Base-by-base conservation (phyloP, 2,797 vertebrate species). In the Esox masquinongy region DNA sequence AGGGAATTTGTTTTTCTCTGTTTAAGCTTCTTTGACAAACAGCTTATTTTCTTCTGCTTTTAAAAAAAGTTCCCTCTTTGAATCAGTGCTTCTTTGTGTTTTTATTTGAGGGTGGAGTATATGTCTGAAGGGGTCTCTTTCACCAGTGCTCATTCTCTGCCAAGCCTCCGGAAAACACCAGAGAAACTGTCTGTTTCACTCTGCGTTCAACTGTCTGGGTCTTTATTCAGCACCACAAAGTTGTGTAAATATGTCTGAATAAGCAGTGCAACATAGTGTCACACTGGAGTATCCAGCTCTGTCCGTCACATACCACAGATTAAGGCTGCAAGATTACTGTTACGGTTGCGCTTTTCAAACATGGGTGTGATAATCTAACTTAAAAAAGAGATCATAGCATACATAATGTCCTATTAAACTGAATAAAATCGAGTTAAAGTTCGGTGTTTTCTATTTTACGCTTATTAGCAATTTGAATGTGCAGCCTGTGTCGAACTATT, bases 21-120 rank as follows among this genome's bases (percentile, higher is more conserved):
- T 88, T 79, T 83, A 76, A 59, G 85, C 86, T 88, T 87, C 84
- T 87, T 88, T 59, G 68, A 83, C n/a, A 87, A 91, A 83, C 74
- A 85, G 80, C 82, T 80, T 84, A 77, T 88, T 90, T 87, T 90
- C 78, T 89, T 91, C 84, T 88, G 84, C 82, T 83, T 91, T 91
- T 90, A 81, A 84, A 85, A 88, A 83, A 83, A 84, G 53, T 83
- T 80, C 73, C 80, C 81, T 79, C 76, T 85, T 79, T 68, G 47
- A 71, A 71, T 67, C 14, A 64, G 43, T 59, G 73, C 79, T 79
- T 90, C 51, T 80, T 43, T 80, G 84, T 87, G 83, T 88, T 39
- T 0, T 91, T 78, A 78, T 88, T 89, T 76, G 49, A 47, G 39
- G 43, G 34, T 69, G 19, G 49, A 26, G 71, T 72, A 19, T 56